Conservation (phyloP, 1,140 invertebrate species). For the Calephelis nemesis region DNA sequence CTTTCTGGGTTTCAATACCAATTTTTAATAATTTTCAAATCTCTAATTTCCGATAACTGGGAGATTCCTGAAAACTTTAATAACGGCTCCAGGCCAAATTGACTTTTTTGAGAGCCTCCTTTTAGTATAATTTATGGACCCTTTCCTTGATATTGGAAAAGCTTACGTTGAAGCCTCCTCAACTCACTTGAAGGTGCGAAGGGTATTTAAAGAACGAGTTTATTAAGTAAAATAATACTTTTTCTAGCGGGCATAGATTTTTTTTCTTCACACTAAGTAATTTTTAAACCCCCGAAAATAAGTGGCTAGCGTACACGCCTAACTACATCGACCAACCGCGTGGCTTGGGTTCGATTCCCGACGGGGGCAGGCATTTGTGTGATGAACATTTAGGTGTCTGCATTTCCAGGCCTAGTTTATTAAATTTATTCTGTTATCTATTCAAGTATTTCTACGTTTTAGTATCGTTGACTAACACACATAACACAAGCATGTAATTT, state of each 20-base stretch:
- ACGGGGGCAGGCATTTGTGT: too few relatives aligned
- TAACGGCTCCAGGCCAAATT: conserved; percentile 6
- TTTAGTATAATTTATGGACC: conserved; percentile 14
- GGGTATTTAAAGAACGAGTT: conserved; percentile 3
- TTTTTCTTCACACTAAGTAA: not conserved
- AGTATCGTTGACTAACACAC: too few relatives aligned
- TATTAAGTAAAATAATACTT: conserved; percentile 12
- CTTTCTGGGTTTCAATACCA: conserved; percentile 1
- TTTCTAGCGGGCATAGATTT: not conserved
- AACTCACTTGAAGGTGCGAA: conserved; percentile 12
- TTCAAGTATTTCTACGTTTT: too few relatives aligned
- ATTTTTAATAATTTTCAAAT: conserved; percentile 1
- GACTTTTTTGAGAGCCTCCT: conserved; percentile 7
- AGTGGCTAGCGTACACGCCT: too few relatives aligned
- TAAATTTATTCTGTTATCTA: too few relatives aligned
- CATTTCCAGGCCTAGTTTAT: too few relatives aligned
- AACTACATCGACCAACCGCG: too few relatives aligned
- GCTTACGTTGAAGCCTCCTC: conserved; percentile 11
- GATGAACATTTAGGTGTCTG: too few relatives aligned
- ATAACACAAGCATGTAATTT: too few relatives aligned
- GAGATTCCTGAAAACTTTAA: conserved; percentile 11
- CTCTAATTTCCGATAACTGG: conserved; percentile 7
- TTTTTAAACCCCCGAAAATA: too few relatives aligned
- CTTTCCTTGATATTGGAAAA: conserved; percentile 12
- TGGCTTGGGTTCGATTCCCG: too few relatives aligned